Base-by-base conservation (phyloP, 2,888 invertebrate species). In the Macrosoma leucophasiata region DNA sequence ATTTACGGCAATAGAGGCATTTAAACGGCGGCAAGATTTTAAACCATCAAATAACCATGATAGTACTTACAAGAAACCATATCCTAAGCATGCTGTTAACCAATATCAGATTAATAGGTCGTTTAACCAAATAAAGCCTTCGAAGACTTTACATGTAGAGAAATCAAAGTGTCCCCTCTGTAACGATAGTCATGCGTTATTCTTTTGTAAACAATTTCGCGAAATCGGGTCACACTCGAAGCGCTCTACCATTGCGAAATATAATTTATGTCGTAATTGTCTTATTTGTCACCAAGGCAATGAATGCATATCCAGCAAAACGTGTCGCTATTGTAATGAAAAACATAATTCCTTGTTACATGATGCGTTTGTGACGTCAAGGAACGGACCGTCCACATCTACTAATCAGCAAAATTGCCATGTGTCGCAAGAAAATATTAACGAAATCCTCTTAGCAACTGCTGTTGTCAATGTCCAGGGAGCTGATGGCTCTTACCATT, bases 1-100 rank as follows among this genome's bases (percentile, higher is more conserved):
- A 19, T 42, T 42, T 31, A 42, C 21, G 6, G 7, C 18, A 5
- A 18, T 39, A 8, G 42, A 36, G 18, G 3, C 28, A 8, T 15
- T 13, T 6, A 20, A 21, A 4, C 21, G 9, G 10, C 27, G 28
- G 4, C 33, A 21, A 17, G 33, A 32, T 27, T 18, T 11, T 18
- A 6, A 15, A 11, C 17, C 11, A n/a, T n/a, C n/a, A n/a, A n/a
- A n/a, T n/a, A n/a, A n/a, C n/a, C n/a, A n/a, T n/a, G n/a, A n/a
- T n/a, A n/a, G n/a, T n/a, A n/a, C n/a, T n/a, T n/a, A n/a, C n/a
- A n/a, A n/a, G n/a, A n/a, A n/a, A n/a, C n/a, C n/a, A n/a, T n/a
- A n/a, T n/a, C n/a, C n/a, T n/a, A n/a, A n/a, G n/a, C n/a, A n/a
- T n/a, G n/a, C n/a, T n/a, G n/a, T n/a, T n/a, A n/a, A 19, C 3